Evolutionary conservation across 1,140 invertebrate species (phyloP).

Genomic region (Drosophila repleta): DNA sequence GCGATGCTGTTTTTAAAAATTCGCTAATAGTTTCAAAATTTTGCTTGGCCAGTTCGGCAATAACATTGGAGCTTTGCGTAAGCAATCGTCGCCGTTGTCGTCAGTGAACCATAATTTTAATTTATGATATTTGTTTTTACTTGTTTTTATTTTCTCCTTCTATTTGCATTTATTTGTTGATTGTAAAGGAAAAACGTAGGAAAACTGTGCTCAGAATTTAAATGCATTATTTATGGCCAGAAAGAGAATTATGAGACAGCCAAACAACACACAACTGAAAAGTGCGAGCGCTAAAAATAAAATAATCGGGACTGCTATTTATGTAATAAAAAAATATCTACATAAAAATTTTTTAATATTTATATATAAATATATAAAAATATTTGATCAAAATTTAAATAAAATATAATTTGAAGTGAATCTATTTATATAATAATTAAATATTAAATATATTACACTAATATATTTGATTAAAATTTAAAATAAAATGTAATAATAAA

Average conservation of each 20-base stretch:
- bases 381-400: conserved; percentile 43
- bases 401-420: conserved; percentile 31
- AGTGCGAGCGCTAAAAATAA: conserved; percentile 83
- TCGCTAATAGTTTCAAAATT: conserved; percentile 79
- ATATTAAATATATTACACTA: conserved; percentile 25
- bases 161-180: conserved; percentile 28
- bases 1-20: conserved; percentile 62
- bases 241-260: conserved; percentile 65
- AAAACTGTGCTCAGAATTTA: conserved; percentile 40
- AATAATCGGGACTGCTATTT: conserved; percentile 82
- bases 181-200: conserved; percentile 20
- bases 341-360: not conserved
- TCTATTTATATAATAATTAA: too few relatives aligned
- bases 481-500: too few relatives aligned
- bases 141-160: too few relatives aligned
- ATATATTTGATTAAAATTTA: too few relatives aligned
- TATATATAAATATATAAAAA: conserved; percentile 63
- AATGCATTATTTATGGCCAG: conserved; percentile 41
- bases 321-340: conserved; percentile 81
- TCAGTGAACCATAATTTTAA: conserved; percentile 22
- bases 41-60: conserved; percentile 77
- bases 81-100: conserved; percentile 48
- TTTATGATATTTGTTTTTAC: conserved; percentile 26
- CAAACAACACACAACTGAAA: conserved; percentile 62
- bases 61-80: conserved; percentile 79